phyloP scores from a whole-genome alignment of 2,888 invertebrate genomes.

The Zelleria hepariella region DNA sequence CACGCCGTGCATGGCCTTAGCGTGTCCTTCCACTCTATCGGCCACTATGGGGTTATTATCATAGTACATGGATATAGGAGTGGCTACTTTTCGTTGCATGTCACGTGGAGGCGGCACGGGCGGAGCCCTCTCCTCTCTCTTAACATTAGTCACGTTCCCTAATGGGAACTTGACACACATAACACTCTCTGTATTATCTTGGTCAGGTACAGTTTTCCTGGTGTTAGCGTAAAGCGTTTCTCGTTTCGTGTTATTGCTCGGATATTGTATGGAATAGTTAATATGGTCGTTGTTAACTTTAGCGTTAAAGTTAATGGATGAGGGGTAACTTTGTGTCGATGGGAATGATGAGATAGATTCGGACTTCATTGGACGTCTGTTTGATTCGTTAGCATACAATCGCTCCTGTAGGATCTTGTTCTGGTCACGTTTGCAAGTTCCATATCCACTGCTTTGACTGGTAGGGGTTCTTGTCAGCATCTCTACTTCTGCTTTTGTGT shows the following conservation, averaged over 20 bases:
- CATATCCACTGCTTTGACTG: slow-evolving; percentile 64
- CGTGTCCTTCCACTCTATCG: slow-evolving; percentile 39
- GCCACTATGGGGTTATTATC: slow-evolving; percentile 47
- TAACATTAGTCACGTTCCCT: slow-evolving; percentile 56
- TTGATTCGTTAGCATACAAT: slow-evolving; percentile 37
- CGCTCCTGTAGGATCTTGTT: slow-evolving; percentile 58
- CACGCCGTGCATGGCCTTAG: slow-evolving; percentile 48
- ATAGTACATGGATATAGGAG: slow-evolving; percentile 64
- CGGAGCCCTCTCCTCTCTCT: slow-evolving; percentile 69
- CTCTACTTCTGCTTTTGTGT: slow-evolving; percentile 67
- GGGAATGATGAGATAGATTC: slow-evolving; percentile 69
- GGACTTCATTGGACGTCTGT: slow-evolving; percentile 52
- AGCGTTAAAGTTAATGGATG: slow-evolving; percentile 68
- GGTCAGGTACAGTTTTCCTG: slow-evolving; percentile 46
- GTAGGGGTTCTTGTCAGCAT: slow-evolving; percentile 67
- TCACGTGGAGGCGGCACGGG: slow-evolving; percentile 87
- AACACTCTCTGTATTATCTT: slow-evolving; percentile 53
- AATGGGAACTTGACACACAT: slow-evolving; percentile 68
- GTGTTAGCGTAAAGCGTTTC: slow-evolving; percentile 52
- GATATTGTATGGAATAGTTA: slow-evolving; percentile 63
- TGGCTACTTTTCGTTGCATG: slow-evolving; percentile 74
- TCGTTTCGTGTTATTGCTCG: slow-evolving; percentile 45
- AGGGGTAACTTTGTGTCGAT: slow-evolving; percentile 66
- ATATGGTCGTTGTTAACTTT: slow-evolving; percentile 69
- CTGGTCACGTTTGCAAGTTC: slow-evolving; percentile 60